Base-by-base conservation (phyloP, 2,113 vertebrate species). In the Agapornis roseicollis region DNA sequence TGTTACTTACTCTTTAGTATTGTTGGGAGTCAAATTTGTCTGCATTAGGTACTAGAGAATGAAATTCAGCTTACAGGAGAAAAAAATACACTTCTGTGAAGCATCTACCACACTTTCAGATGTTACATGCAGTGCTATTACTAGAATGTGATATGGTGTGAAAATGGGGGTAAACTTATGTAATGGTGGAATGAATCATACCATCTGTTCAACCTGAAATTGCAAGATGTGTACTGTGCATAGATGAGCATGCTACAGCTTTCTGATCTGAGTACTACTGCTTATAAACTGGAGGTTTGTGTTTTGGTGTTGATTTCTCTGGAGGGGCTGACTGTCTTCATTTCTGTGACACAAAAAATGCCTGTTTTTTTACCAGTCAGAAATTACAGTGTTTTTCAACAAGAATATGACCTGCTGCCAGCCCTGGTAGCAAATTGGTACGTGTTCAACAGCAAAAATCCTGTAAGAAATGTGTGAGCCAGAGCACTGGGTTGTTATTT, bases 181-280 rank as follows among this genome's bases (percentile, higher is more conserved):
- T 90, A 87, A 84, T 47, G 35, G 69, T 52, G 27, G 83, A 92
- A 91, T 95, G 81, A 89, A 68, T 93, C 86, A 85, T 47, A 29
- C 90, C 65, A 89, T 95, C 91, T 96, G 87, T 84, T 91, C 77
- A 44, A 10, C 44, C 68, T 88, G 80, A 82, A 85, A 42, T 47
- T 64, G 44, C 41, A 69, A 68, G 76, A 52, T 49, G 16, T 22
- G 13, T 61, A 29, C 78, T 7, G 7, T 55, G 74, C 15, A 11
- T 85, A 53, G 78, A 83, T 50, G 25, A 89, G 37, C 56, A 23
- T n/a, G n/a, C 68, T 53, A 17, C 28, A 69, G 53, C 33, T 90
- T 92, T 82, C 49, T 91, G n/a, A 46, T 61, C 33, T 35, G 66
- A 69, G 14, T 65, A 63, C 22, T 87, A 53, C 31, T 35, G 24